Conservation (phyloP, 2,888 invertebrate genomes). For the Parnassius glacialis region DNA sequence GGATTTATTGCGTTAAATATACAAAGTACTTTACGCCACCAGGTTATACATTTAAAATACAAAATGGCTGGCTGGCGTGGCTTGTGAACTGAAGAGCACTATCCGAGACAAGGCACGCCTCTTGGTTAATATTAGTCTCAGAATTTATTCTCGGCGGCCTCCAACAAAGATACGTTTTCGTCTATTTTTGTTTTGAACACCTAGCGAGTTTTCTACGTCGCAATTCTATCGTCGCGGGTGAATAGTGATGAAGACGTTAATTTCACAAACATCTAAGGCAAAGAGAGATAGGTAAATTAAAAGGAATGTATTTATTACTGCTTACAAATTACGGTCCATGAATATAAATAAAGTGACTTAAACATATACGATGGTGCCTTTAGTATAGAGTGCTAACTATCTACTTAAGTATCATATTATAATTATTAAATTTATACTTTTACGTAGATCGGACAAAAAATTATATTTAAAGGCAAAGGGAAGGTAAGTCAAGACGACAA, state of each 20-base stretch:
- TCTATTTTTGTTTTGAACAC: conserved; percentile 62
- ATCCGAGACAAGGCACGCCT: conserved; percentile 43
- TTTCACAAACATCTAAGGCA: neutral
- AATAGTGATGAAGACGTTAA: conserved; percentile 1
- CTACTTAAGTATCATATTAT: no score
- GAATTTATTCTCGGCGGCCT: conserved; percentile 66
- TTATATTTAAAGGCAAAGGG: no score
- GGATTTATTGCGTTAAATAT: no score
- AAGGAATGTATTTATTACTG: no score
- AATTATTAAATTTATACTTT: no score
- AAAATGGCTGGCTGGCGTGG: conserved; percentile 31
- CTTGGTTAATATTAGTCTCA: conserved; percentile 60
- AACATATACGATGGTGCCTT: no score
- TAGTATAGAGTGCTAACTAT: no score
- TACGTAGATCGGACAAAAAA: no score
- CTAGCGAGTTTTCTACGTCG: conserved; percentile 47
- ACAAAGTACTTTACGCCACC: conserved; percentile 4
- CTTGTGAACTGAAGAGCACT: conserved; percentile 35
- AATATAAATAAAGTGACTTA: no score
- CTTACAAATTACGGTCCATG: no score
- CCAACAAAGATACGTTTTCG: conserved; percentile 61
- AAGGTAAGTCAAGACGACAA: no score
- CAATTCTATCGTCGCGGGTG: conserved; percentile 11
- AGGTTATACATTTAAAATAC: conserved; percentile 29
- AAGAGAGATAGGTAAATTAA: neutral